A percentile compares a stretch with the other conserved stretches of the same genome.
Evolutionary conservation across 2,888 invertebrate species (phyloP).

Genomic region (Polyploca ridens): DNA sequence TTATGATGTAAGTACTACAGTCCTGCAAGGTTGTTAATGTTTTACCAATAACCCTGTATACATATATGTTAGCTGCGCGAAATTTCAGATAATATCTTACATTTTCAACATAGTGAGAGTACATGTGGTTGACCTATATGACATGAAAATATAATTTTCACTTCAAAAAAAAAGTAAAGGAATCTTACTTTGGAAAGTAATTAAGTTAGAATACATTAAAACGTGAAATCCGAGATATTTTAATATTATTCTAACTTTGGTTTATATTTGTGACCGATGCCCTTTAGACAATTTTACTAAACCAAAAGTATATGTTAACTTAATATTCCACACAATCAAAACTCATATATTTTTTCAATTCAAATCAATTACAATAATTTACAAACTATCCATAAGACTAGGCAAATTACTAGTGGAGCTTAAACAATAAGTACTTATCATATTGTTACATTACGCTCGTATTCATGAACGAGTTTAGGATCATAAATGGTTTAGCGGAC

Average conservation of each 20-base stretch:
- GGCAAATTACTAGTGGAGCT: conserved; percentile 65
- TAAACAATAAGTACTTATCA: conserved; percentile 37
- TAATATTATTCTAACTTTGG: conserved; percentile 69
- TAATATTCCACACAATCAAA: not conserved
- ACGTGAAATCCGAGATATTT: conserved; percentile 34
- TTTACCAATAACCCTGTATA: too few relatives aligned
- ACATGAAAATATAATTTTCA: not conserved
- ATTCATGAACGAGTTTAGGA: not conserved
- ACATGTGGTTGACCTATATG: not conserved
- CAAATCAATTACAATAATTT: conserved; percentile 21
- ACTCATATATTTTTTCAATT: conserved; percentile 23
- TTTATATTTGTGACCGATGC: conserved; percentile 72
- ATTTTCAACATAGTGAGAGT: not conserved
- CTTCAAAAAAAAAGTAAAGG: conserved; percentile 15
- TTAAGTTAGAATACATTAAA: conserved; percentile 19
- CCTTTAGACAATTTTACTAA: conserved; percentile 26
- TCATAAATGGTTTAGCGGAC: not conserved
- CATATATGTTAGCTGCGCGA: not conserved
- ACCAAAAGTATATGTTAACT: conserved; percentile 3
- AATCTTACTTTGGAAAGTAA: conserved; percentile 12
- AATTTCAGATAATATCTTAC: not conserved
- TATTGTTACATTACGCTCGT: conserved; percentile 20
- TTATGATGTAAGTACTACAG: too few relatives aligned
- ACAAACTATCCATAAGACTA: conserved; percentile 46
- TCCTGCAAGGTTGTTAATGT: too few relatives aligned